Base-by-base conservation (phyloP, 2,888 invertebrate species). In the Dryomyza anilis region DNA sequence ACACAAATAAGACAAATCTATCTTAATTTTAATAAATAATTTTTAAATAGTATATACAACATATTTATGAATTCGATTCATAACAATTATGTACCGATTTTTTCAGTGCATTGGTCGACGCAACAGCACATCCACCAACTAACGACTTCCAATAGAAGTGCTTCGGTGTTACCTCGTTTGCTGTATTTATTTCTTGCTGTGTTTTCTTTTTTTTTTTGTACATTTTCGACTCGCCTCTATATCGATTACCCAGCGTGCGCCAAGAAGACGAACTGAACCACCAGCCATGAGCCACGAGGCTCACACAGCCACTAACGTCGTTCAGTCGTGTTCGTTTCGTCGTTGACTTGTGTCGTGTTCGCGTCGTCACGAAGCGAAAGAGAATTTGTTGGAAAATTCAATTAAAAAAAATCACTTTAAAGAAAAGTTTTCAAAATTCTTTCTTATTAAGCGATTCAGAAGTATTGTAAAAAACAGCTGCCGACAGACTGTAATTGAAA, bases 261-360 rank as follows among this genome's bases (percentile, higher is more conserved):
- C n/a, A 50, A 12, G 43, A 33, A 30, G 27, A 19, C 25, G 7
- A 56, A 53, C 30, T 25, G 39, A 45, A 19, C 3, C n/a, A n/a
- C 12, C 50, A 46, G 50, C 57, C 30, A 36, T 46, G 16, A 48
- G 16, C 50, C n/a, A 23, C n/a, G 53, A n/a, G 21, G 23, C 50
- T 25, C 8, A 12, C 12, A 4, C 10, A 29, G 8, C 10, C 39
- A 43, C 21, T 39, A 62, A 50, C 33, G 56, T 53, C 29, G 64
- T 67, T 76, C 75, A 80, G 80, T 79, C 79, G 79, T 78, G 74
- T 77, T 78, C 77, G 73, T 77, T 70, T 74, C 78, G 77, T 79
- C 79, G 79, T 77, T 70, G 73, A 75, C 74, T 72, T 73, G 73
- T 72, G 72, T 69, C 67, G 61, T 70, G 52, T 68, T 67, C 61